Percentiles rank a stretch among this genome's conserved stretches.
Conservation (phyloP, 1,140 invertebrate genomes). For the Lepidotrigona ventralis region DNA sequence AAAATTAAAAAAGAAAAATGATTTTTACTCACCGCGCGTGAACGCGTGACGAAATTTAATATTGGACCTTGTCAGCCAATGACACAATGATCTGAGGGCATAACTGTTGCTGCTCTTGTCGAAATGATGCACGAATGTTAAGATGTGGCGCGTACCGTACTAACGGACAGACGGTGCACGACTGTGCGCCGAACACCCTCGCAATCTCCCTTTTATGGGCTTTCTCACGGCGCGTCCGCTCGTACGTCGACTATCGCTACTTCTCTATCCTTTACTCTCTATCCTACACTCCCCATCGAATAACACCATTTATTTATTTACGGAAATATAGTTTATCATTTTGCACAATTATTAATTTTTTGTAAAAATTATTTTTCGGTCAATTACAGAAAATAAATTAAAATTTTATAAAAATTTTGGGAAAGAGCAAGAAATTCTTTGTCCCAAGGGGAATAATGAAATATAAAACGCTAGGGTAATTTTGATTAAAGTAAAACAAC, state of each 20-base stretch:
- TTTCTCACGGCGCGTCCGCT: slow-evolving; percentile 50
- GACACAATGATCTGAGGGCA: slow-evolving; percentile 46
- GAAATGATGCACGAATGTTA: slow-evolving; percentile 33
- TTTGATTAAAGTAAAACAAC: background rate
- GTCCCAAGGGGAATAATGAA: background rate
- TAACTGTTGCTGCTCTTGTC: slow-evolving; percentile 64
- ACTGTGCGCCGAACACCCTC: slow-evolving; percentile 63
- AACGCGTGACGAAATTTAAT: slow-evolving; percentile 52
- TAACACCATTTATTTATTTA: background rate
- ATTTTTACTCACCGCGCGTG: slow-evolving; percentile 57
- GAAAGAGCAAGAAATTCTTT: background rate
- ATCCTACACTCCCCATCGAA: background rate
- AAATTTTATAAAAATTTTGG: background rate
- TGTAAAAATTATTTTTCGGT: too few species aligned
- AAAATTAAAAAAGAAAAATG: background rate
- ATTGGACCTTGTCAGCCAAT: slow-evolving; percentile 33
- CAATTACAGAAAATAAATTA: background rate
- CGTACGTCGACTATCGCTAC: slow-evolving; percentile 59
- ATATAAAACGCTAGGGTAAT: background rate
- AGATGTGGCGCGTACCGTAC: slow-evolving; percentile 50
- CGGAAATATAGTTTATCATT: background rate
- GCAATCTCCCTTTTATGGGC: slow-evolving; percentile 67
- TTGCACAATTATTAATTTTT: background rate
- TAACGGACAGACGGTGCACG: slow-evolving; percentile 58
- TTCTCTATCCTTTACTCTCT: slow-evolving; percentile 37